These are phyloP conservation scores for Pomacea maculata DNA, from an alignment of 1,140 invertebrate genomes.

Conservation along the genomic window DNA sequence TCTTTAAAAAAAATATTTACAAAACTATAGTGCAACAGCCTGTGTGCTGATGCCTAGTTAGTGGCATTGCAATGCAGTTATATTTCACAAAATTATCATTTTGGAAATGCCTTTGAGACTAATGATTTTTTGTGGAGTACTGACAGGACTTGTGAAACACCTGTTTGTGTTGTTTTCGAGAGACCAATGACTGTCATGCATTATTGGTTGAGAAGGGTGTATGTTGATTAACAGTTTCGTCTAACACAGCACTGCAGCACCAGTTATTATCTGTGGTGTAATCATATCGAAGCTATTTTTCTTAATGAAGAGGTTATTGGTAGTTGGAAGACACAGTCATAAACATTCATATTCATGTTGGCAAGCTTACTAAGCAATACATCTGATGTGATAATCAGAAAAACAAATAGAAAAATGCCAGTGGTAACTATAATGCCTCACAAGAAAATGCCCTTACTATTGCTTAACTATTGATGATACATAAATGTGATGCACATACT, in stretches of 20 bases:
- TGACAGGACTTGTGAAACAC: not conserved
- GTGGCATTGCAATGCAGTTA: not conserved
- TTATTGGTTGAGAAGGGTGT: not conserved
- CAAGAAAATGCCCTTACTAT: no score
- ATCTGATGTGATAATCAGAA: no score
- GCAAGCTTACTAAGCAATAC: no score
- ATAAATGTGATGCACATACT: no score
- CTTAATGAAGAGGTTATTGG: no score
- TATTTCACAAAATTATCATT: not conserved
- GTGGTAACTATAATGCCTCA: no score
- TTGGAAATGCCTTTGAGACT: not conserved
- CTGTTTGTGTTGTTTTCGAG: no score
- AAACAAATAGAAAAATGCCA: no score
- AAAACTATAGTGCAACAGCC: no score
- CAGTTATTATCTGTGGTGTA: not conserved
- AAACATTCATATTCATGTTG: not conserved
- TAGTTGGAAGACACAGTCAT: not conserved
- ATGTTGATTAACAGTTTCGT: not conserved
- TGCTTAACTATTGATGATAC: no score
- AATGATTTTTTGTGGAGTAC: not conserved
- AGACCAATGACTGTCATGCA: not conserved
- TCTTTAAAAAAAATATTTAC: not conserved
- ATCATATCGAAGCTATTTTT: not conserved
- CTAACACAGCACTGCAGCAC: not conserved
- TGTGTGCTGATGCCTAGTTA: not conserved